Evolutionary conservation across 2,113 vertebrate genomes (phyloP).

Genomic region (Rhinoderma darwinii): DNA sequence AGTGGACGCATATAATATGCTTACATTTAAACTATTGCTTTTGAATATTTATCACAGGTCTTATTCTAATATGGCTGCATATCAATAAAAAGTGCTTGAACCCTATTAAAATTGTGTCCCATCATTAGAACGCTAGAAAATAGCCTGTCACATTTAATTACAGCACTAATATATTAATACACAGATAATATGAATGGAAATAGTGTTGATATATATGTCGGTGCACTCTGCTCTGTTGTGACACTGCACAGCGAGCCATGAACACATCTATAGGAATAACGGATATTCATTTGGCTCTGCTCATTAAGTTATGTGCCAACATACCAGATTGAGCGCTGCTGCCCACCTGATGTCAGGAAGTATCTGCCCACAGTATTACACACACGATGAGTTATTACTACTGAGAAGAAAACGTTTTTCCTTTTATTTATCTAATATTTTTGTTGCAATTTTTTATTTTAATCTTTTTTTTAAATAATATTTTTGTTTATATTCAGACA

Average conservation of each 20-base stretch:
- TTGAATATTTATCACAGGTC: not conserved
- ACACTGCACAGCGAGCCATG: conserved; percentile 59
- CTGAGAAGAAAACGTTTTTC: not conserved
- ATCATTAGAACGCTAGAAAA: conserved; percentile 21
- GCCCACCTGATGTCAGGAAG: conserved; percentile 62
- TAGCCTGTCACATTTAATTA: conserved; percentile 66
- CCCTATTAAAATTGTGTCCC: conserved; percentile 21
- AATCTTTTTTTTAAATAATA: not conserved
- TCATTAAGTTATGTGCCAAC: conserved; percentile 49
- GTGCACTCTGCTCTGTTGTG: conserved; percentile 61
- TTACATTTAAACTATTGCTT: not conserved
- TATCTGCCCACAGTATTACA: conserved; percentile 20
- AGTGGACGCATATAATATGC: too few species aligned
- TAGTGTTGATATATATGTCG: conserved; percentile 61
- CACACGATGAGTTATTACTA: not conserved
- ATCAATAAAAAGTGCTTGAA: not conserved
- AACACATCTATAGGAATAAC: conserved; percentile 63
- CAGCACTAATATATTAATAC: conserved; percentile 61
- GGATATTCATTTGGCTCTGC: conserved; percentile 61
- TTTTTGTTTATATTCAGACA: not conserved
- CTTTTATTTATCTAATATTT: not conserved
- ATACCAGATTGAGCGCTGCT: conserved; percentile 62
- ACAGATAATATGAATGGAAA: conserved; percentile 66
- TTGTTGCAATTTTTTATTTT: not conserved
- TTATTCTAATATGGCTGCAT: not conserved